phyloP scores from a whole-genome alignment of 2,797 vertebrate genomes.

The Sarcophilus harrisii region DNA sequence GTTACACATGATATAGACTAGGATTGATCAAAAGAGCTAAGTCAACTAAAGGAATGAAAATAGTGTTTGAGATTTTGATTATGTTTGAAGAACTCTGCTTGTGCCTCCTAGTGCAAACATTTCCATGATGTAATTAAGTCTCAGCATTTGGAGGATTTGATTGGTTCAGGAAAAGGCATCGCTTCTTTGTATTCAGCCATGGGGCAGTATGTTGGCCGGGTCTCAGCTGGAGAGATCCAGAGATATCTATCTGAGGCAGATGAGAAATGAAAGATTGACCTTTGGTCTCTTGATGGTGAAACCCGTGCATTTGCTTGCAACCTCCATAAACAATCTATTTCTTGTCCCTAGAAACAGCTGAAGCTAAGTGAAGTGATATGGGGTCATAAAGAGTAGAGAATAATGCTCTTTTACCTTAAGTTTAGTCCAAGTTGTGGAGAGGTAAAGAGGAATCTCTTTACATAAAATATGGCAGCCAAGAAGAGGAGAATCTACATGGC shows the following conservation, averaged over 20 bases:
- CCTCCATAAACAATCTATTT: neutral
- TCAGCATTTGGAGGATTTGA: neutral
- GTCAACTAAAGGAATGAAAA: neutral
- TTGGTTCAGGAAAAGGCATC: neutral
- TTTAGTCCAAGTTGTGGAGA: neutral
- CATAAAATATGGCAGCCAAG: neutral
- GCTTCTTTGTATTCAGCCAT: neutral
- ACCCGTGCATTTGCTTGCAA: neutral
- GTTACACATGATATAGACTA: neutral
- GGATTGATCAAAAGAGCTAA: neutral
- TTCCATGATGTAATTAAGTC: neutral
- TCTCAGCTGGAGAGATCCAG: neutral
- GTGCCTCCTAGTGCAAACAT: neutral
- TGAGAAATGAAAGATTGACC: neutral
- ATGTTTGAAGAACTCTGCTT: neutral
- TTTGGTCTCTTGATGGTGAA: neutral
- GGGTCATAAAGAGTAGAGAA: neutral
- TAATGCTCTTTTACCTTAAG: neutral
- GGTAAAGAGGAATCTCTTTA: neutral
- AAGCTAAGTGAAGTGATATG: neutral
- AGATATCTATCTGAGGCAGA: neutral
- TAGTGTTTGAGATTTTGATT: conserved; percentile 3
- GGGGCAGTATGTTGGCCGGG: neutral
- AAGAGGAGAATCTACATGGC: neutral
- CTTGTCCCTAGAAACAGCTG: neutral